A percentile compares a stretch with the other conserved stretches of the same genome.
These are phyloP conservation scores for Mesitornis unicolor DNA, from an alignment of 2,113 vertebrate species.

Conservation along the genomic window DNA sequence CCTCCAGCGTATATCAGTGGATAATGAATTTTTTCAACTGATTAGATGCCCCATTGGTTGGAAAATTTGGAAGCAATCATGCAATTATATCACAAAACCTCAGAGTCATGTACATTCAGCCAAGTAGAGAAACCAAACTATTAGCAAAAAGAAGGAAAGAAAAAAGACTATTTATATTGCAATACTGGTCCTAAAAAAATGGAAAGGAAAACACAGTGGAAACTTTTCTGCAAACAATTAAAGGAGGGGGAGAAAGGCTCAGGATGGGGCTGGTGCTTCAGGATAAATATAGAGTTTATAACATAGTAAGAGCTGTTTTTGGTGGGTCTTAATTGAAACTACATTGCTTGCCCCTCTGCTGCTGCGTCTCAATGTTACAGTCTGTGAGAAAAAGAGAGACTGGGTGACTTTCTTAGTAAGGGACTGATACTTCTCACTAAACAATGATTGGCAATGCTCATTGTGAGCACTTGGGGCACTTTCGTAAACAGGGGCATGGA, in stretches of 20 bases:
- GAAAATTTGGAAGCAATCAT: conserved; percentile 71
- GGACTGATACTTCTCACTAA: neutral
- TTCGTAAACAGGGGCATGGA: conserved; percentile 17
- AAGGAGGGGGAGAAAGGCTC: conserved; percentile 21
- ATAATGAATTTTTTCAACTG: conserved; percentile 68
- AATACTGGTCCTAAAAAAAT: conserved; percentile 67
- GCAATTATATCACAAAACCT: conserved; percentile 70
- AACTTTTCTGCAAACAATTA: conserved; percentile 75
- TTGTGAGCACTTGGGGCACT: neutral
- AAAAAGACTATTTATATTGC: conserved; percentile 66
- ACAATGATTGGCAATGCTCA: conserved; percentile 46
- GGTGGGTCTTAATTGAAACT: conserved; percentile 73
- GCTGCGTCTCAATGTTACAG: neutral
- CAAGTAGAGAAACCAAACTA: conserved; percentile 67
- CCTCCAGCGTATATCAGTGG: conserved; percentile 35
- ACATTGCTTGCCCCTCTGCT: conserved; percentile 48
- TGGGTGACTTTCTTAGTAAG: conserved; percentile 20
- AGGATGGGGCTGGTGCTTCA: conserved; percentile 56
- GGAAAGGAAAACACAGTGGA: conserved; percentile 66
- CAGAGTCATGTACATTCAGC: conserved; percentile 61
- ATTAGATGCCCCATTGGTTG: conserved; percentile 62
- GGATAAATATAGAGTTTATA: conserved; percentile 77
- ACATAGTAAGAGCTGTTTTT: conserved; percentile 73
- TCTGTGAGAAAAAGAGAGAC: conserved; percentile 28
- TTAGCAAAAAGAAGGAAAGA: conserved; percentile 60